Conservation (phyloP, 2,797 vertebrate genomes). For the Hozukius guyotensis region DNA sequence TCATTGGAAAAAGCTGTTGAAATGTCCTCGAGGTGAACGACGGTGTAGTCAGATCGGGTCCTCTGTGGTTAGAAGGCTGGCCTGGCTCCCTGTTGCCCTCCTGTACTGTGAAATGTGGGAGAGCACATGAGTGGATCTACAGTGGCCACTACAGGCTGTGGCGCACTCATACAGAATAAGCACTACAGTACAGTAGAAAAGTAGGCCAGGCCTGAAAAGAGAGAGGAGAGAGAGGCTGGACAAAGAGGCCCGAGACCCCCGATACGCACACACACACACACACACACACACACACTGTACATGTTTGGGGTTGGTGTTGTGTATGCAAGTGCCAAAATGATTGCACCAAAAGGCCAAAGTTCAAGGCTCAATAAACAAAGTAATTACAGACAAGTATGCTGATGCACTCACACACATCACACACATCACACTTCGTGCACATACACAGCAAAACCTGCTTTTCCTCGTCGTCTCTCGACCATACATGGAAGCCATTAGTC, state of each 20-base stretch:
- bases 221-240: slow-evolving; percentile 28
- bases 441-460: slow-evolving; percentile 7
- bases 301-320: neutral
- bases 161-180: slow-evolving; percentile 10
- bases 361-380: slow-evolving; percentile 1
- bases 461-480: slow-evolving; percentile 25
- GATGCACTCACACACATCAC: neutral
- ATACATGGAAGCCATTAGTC: slow-evolving; percentile 76
- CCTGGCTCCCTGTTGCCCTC: slow-evolving; percentile 30
- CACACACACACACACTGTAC: neutral
- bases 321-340: neutral
- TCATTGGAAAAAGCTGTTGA: neutral
- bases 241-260: slow-evolving; percentile 17
- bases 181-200: slow-evolving; percentile 42
- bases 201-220: slow-evolving; percentile 49
- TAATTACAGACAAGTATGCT: slow-evolving; percentile 4
- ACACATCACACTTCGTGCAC: neutral
- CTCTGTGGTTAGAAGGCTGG: slow-evolving; percentile 24
- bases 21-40: neutral
- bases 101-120: slow-evolving; percentile 21
- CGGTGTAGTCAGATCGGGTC: neutral
- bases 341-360: slow-evolving; percentile 10
- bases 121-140: slow-evolving; percentile 45
- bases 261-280: neutral
- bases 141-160: slow-evolving; percentile 74